Evolutionary conservation across 2,888 invertebrate genomes (phyloP), one percentile per base, ranked within the genome.

Genomic region (Rosalia funebris): DNA sequence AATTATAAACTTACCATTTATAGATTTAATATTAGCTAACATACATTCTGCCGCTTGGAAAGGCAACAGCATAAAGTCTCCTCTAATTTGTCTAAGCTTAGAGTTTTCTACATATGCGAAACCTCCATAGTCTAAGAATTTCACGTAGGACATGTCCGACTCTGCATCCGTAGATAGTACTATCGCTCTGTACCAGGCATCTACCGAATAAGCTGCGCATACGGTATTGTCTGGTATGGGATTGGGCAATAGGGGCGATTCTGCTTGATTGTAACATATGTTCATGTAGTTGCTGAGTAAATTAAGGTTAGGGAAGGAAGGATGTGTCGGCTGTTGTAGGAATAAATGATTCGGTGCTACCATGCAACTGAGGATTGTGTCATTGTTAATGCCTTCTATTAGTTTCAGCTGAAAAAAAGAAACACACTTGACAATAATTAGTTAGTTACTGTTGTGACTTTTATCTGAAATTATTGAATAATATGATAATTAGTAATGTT

Each of bases 41-140:
- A 91, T 88, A 79, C 97, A 95, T 84, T 99, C 98, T 46, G 94
- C 91, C 58, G 98, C 95, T 87, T 98, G 98, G 88, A 98, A 98
- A 53, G 98, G 98, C 80, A 98, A 85, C 59, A 90, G 86, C 87
- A 97, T 91, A 81, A 96, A 97, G 83, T 98, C 97, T 54, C 90
- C 90, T 73, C 96, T 88, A 71, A 99, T 96, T 84, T 98, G 96
- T 78, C 94, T 89, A 77, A 98, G 87, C 69, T 88, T 86, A 56
- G 87, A 84, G 70, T 91, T 90, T 72, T 89, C 88, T 55, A 96
- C 87, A 60, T 87, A 87, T 75, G 90, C 88, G 81, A 92, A 98
- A 48, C 98, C 98, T 46, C 99, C 99, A 75, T 95, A 95, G 84
- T 99, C 99, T 48, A 98, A 89, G 79, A 95, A 91, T 82, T 92